phyloP scores from a whole-genome alignment of 2,113 vertebrate species.

The Osmerus eperlanus region DNA sequence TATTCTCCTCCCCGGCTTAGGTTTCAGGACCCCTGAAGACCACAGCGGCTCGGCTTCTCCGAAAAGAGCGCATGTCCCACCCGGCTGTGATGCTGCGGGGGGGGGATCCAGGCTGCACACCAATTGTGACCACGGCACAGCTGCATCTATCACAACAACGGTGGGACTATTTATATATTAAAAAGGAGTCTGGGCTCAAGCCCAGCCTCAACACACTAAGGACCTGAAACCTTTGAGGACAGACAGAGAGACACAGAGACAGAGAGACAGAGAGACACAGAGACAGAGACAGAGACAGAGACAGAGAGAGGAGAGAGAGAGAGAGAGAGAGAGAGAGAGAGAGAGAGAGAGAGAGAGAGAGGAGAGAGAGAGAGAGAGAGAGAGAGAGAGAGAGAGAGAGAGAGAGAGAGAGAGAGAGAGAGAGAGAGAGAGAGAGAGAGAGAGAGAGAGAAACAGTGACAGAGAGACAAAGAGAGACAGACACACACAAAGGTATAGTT shows the following conservation, averaged over 20 bases:
- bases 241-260: constrained; percentile 40
- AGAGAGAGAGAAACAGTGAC: not conserved
- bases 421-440: not conserved
- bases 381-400: constrained; percentile 23
- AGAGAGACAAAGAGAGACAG: not conserved
- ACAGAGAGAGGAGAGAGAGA: not conserved
- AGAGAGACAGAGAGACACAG: constrained; percentile 27
- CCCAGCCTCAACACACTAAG: constrained; percentile 12
- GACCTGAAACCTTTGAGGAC: constrained; percentile 49
- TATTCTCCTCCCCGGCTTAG: constrained; percentile 75
- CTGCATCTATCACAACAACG: constrained; percentile 71
- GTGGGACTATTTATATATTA: constrained; percentile 68
- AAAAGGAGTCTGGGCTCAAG: not conserved
- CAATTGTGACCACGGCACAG: constrained; percentile 71
- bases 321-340: not conserved
- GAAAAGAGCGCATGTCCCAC: constrained; percentile 71
- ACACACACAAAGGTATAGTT: too few species aligned
- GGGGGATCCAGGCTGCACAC: constrained; percentile 68
- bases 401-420: not conserved
- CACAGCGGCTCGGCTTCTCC: constrained; percentile 83
- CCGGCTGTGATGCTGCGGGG: constrained; percentile 51
- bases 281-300: not conserved
- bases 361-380: constrained; percentile 44
- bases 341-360: not conserved
- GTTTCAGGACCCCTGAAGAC: constrained; percentile 84